Conservation (phyloP, 2,888 invertebrate genomes). For the Rhimphoctona megacephalus region DNA sequence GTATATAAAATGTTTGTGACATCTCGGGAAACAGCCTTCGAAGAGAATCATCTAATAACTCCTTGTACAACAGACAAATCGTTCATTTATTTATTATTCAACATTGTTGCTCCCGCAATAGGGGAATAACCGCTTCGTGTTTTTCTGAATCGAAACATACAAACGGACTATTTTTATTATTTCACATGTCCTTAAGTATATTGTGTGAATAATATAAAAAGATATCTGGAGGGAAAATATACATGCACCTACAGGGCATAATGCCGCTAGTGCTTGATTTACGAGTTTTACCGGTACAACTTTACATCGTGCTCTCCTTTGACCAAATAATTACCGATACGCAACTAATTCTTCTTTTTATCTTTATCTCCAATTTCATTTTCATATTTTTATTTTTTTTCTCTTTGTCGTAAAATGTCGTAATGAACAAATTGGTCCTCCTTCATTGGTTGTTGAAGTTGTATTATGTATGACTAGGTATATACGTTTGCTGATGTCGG, state of each 20-base stretch:
- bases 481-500: no score
- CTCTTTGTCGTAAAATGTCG: no score
- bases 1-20: background rate
- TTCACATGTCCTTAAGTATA: background rate
- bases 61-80: background rate
- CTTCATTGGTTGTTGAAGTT: no score
- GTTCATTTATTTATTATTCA: conserved; percentile 14
- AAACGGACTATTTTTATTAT: background rate
- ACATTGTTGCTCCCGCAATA: background rate
- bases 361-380: no score
- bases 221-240: conserved; percentile 8
- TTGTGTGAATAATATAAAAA: background rate
- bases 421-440: no score
- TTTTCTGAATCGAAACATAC: background rate
- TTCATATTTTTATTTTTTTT: no score
- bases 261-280: conserved; percentile 43
- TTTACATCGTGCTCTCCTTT: conserved; percentile 12
- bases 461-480: no score
- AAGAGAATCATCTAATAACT: background rate
- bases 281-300: conserved; percentile 29
- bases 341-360: no score
- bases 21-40: background rate
- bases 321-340: background rate
- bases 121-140: background rate
- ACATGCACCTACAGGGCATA: background rate